phyloP scores from a whole-genome alignment of 2,888 invertebrate genomes.

The Anodontia alba region DNA sequence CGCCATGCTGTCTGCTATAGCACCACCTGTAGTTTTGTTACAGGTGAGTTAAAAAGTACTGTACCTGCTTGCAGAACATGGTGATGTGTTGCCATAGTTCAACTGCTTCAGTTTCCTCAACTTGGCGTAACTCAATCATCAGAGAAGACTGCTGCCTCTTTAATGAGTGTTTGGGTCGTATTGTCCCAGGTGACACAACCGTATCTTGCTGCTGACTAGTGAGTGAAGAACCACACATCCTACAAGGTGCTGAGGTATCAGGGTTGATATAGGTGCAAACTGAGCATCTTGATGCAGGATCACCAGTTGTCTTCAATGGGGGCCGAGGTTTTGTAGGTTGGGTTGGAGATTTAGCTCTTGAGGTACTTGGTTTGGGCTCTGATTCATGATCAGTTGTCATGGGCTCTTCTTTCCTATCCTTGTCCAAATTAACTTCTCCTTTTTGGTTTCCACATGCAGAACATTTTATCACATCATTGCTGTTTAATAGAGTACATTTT shows the following conservation, averaged over 20 bases:
- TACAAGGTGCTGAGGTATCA: conserved; percentile 55
- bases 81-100: conserved; percentile 97
- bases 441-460: conserved; percentile 62
- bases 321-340: conserved; percentile 4
- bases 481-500: conserved; percentile 73
- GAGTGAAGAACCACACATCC: conserved; percentile 62
- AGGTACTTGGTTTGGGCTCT: not conserved
- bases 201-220: conserved; percentile 27
- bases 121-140: conserved; percentile 92
- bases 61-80: conserved; percentile 93
- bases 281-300: conserved; percentile 53
- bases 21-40: too few species aligned
- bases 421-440: conserved; percentile 15
- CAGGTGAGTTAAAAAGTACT: too few species aligned
- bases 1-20: too few species aligned
- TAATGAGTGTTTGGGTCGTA: conserved; percentile 53
- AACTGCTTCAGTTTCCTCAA: conserved; percentile 93
- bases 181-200: conserved; percentile 50
- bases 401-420: conserved; percentile 22
- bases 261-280: conserved; percentile 72
- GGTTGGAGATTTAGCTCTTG: conserved; percentile 15
- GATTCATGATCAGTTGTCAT: conserved; percentile 21
- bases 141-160: conserved; percentile 89
- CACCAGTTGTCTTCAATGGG: conserved; percentile 21
- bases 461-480: conserved; percentile 54